These are phyloP conservation scores for Clarias magur DNA, from an alignment of 2,113 vertebrate species.

Conservation along the genomic window DNA sequence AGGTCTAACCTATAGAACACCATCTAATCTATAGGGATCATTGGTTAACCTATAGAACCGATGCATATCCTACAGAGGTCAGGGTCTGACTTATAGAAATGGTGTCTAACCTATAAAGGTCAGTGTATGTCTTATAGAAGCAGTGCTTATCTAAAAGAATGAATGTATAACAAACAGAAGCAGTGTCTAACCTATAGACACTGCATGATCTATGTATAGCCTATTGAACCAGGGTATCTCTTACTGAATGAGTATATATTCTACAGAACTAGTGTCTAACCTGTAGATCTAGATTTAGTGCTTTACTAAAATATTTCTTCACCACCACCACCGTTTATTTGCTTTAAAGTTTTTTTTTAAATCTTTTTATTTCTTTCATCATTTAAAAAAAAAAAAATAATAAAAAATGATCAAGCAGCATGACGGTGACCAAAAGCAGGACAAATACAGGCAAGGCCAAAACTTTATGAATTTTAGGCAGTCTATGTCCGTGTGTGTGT, in stretches of 20 bases:
- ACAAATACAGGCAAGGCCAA: background rate
- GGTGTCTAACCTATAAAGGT: background rate
- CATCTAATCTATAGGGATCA: background rate
- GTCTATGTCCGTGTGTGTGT: background rate
- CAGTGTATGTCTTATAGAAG: background rate
- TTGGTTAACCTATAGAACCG: background rate
- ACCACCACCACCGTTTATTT: no score
- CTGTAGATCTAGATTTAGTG: no score
- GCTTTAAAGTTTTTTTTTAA: no score
- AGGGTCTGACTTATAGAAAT: background rate
- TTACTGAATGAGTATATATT: background rate
- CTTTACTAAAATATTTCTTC: no score
- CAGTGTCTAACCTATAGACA: background rate
- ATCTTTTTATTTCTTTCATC: no score
- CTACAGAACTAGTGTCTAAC: background rate
- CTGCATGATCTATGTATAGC: background rate
- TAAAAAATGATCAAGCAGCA: background rate
- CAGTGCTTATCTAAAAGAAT: no score
- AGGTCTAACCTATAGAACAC: background rate
- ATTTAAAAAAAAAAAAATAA: no score
- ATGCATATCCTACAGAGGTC: background rate
- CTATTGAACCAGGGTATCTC: background rate
- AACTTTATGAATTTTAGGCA: background rate
- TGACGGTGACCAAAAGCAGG: background rate
- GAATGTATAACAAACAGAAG: background rate